These are phyloP conservation scores for Varecia variegata DNA, from an alignment of 2,797 vertebrate species.

Conservation along the genomic window DNA sequence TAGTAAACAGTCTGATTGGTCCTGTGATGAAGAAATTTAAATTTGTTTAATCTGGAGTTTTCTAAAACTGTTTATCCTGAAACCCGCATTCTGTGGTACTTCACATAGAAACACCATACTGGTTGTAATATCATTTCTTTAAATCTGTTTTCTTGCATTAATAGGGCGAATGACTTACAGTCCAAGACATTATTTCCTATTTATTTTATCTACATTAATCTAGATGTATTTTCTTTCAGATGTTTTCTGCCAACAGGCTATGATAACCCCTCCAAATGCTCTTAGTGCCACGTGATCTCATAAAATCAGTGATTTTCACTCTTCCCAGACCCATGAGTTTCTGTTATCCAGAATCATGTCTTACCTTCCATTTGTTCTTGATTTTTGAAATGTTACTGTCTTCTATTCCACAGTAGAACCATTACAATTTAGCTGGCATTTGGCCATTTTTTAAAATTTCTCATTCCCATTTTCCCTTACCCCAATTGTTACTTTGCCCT, in stretches of 20 bases:
- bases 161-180: not conserved
- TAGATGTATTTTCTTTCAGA: constrained; percentile 6
- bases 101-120: not conserved
- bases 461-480: not conserved
- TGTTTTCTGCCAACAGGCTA: not conserved
- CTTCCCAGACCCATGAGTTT: not conserved
- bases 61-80: not conserved
- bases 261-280: not conserved
- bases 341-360: not conserved
- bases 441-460: not conserved
- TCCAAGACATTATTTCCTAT: not conserved
- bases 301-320: not conserved
- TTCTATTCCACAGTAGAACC: not conserved
- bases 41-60: constrained; percentile 12
- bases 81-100: not conserved
- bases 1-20: not conserved
- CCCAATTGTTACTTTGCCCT: constrained; percentile 21
- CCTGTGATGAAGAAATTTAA: not conserved
- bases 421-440: not conserved
- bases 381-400: not conserved
- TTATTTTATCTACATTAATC: not conserved
- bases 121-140: not conserved
- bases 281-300: not conserved
- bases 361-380: not conserved
- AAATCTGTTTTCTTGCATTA: not conserved